Base-by-base conservation (phyloP, 2,888 invertebrate species). In the Therioaphis trifolii region DNA sequence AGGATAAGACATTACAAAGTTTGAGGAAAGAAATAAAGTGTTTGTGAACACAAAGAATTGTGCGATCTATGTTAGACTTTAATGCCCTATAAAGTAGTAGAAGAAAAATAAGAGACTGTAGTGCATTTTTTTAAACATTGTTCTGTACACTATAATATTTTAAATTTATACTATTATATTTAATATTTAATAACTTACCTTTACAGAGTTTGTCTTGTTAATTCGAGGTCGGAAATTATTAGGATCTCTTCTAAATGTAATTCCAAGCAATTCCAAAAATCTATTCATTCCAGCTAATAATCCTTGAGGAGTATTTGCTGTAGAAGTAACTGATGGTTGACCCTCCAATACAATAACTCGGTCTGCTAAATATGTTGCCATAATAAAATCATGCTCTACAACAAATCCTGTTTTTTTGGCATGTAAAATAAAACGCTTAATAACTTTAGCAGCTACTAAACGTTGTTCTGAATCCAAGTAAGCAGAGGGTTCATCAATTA, bases 361-460 rank as follows among this genome's bases (percentile, higher is more conserved):
- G 89, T 99, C 99, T 0, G 99, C 97, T 85, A 98, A 91, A 89
- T 99, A 99, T 0, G 99, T 99, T 21, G 99, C 99, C 99, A 99
- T 99, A 86, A 99, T 99, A 89, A 99, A 99, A 91, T 99, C 99
- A 93, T 99, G 99, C 93, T 99, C 99, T 1, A 99, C 99, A 21
- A 99, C 95, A 89, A 99, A 99, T 15, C 99, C 99, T 11, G 99
- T 99, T 89, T 99, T 97, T 91, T 99, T 99, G 0, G 99, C 98
- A 88, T 99, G 99, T 66, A 99, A 91, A 89, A 99, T 98, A 89
- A 98, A 99, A 87, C 98, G 92, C 89, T 99, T 99, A 86, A 99
- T 99, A 88, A 99, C 99, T 92, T 99, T 99, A 87, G 99, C 99
- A 85, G 99, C 98, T 85, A 99, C 97, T 80, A 99, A 91, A 97